Conservation (phyloP, 2,797 vertebrate species). For the Amazona ochrocephala region DNA sequence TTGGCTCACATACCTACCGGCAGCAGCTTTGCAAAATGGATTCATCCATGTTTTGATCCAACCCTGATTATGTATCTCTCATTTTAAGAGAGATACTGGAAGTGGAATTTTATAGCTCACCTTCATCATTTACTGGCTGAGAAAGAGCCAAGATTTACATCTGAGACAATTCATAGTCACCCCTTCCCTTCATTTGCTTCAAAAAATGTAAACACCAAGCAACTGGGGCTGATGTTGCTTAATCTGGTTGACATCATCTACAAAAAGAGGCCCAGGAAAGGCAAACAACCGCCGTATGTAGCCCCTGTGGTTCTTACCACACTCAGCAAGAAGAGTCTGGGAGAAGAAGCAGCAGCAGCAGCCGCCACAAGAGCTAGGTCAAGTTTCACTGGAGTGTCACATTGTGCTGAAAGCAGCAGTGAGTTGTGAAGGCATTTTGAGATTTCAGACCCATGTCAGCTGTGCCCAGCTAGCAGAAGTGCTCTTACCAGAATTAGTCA, state of each 20-base stretch:
- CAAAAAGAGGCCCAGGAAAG: not conserved
- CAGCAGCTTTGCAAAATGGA: not conserved
- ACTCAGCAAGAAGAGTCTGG: not conserved
- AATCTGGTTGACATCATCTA: not conserved
- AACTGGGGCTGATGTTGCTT: not conserved
- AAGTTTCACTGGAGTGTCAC: not conserved
- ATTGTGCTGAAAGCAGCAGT: not conserved
- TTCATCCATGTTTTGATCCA: not conserved
- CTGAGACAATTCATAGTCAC: not conserved
- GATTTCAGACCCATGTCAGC: not conserved
- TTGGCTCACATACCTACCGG: not conserved
- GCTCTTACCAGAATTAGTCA: not conserved
- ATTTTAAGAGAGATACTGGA: not conserved
- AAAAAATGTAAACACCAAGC: not conserved
- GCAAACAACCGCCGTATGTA: accelerated
- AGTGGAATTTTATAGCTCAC: not conserved
- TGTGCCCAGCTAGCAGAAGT: not conserved
- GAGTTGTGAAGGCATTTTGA: not conserved
- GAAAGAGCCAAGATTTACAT: not conserved
- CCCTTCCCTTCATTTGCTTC: not conserved
- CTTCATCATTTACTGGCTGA: not conserved
- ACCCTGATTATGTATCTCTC: not conserved
- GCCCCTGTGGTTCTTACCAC: not conserved
- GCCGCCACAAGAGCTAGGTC: not conserved
- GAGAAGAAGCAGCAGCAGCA: not conserved